Evolutionary conservation across 2,113 vertebrate genomes (phyloP).

Genomic region (Tachycineta bicolor): DNA sequence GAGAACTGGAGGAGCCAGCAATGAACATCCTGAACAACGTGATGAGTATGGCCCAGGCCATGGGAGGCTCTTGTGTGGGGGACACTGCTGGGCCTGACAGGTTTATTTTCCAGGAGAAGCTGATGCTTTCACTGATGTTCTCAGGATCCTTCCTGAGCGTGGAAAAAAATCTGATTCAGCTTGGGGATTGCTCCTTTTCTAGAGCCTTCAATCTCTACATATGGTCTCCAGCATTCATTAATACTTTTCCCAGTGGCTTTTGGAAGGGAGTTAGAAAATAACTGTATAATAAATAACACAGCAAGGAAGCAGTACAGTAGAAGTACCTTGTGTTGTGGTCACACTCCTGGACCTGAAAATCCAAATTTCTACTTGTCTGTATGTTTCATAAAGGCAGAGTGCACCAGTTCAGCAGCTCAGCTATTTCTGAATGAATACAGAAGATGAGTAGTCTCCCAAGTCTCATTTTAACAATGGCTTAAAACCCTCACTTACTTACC

Average conservation of each 20-base stretch:
- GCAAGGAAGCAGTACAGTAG: neutral
- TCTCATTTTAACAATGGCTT: neutral
- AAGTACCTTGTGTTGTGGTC: neutral
- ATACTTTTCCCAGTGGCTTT: neutral
- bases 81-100: neutral
- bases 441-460: neutral
- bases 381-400: neutral
- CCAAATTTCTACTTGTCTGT: neutral
- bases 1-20: conserved; percentile 80
- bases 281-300: neutral
- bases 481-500: neutral
- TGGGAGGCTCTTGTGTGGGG: neutral
- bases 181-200: neutral
- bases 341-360: neutral
- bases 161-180: neutral
- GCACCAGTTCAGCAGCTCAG: neutral
- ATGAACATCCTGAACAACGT: conserved; percentile 70
- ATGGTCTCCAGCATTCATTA: neutral
- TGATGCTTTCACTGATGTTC: neutral
- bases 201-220: neutral
- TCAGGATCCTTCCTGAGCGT: neutral
- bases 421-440: neutral
- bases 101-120: neutral
- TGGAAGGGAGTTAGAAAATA: neutral
- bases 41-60: conserved; percentile 22